Evolutionary conservation across 2,113 vertebrate genomes (phyloP), one percentile per base, ranked within the genome.

Genomic region (Chaetorhynchus papuensis): DNA sequence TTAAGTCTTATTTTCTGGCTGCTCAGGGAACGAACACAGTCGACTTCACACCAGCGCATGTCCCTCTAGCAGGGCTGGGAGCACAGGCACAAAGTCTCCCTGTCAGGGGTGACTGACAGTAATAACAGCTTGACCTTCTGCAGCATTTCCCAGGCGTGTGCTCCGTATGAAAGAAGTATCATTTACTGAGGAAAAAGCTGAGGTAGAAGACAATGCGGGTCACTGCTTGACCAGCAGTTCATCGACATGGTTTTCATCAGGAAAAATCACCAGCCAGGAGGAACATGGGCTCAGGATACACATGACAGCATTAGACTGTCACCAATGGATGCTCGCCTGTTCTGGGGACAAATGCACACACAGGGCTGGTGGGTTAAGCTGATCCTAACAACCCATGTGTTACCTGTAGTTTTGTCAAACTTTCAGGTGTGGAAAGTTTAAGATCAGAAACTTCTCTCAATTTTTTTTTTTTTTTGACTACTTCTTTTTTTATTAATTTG

Each of bases 321-420:
- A 61, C 13, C 2, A 3, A 10, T 0, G 6, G 19, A 56, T 26
- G 37, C 0, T 0, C 0, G 0, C 42, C 17, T 79, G 19, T 31
- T 70, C 22, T 56, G 37, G 28, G 37, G 42, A 39, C 17, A 49
- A 69, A 52, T 5, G 30, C 2, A 2, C 5, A 15, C 28, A 23
- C 22, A 37, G 22, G 31, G 20, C 68, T 84, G 28, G 10, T 37
- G 22, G 16, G 9, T 30, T 86, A 27, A 5, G 1, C 20, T 37
- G 17, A 45, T 54, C 4, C 1, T 12, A 83, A 24, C 6, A 47
- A 35, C 9, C 12, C 20, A 10, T 3, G 3, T 15, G 39, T 23
- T 57, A 56, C 26, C 39, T 47, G 19, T 7, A 76, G 33, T 31
- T 90, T 33, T 81, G 17, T 53, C 47, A 78, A 28, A 28, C 7